phyloP scores from a whole-genome alignment of 2,888 invertebrate species.

The Lapara coniferarum region DNA sequence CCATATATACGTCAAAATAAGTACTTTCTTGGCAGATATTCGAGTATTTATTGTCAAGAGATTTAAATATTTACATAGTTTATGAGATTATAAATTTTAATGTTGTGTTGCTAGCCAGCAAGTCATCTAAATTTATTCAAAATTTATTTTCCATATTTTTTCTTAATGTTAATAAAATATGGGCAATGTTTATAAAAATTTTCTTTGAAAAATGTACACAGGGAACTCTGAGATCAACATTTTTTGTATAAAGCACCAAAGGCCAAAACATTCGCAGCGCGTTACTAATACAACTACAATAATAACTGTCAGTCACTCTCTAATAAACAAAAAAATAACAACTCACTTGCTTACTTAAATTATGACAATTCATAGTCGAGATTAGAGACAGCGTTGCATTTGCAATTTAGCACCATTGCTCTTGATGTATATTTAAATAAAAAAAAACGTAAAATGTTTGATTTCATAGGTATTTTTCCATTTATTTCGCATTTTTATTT shows the following conservation, averaged over 20 bases:
- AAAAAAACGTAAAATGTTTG: neutral
- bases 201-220: neutral
- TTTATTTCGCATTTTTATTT: neutral
- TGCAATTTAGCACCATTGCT: conserved; percentile 16
- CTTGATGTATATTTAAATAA: neutral
- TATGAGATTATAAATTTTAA: neutral
- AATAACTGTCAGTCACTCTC: conserved; percentile 47
- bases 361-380: conserved; percentile 30
- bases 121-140: neutral
- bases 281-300: conserved; percentile 34
- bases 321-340: conserved; percentile 46
- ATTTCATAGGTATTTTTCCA: neutral
- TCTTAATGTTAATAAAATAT: too few relatives aligned
- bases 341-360: conserved; percentile 44
- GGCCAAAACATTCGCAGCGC: conserved; percentile 54
- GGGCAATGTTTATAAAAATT: too few relatives aligned
- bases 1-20: neutral
- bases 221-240: neutral
- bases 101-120: neutral
- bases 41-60: neutral
- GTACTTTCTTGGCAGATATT: conserved; percentile 2
- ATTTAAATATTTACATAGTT: too few relatives aligned
- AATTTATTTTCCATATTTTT: neutral
- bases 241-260: neutral
- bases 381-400: conserved; percentile 23